phyloP scores from a whole-genome alignment of 1,140 invertebrate species.

The Scaptodrosophila lebanonensis region DNA sequence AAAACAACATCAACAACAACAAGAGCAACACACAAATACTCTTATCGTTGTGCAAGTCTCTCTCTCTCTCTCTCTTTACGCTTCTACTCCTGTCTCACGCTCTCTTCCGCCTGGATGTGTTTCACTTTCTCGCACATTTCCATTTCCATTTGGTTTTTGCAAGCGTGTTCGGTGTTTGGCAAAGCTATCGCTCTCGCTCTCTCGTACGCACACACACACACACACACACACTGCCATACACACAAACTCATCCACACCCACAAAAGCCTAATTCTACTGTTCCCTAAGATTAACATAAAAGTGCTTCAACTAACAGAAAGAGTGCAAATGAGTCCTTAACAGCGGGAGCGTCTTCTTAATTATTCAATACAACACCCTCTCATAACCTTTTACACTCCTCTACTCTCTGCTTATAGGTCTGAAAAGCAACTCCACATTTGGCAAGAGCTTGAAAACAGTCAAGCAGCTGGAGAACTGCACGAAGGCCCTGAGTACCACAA shows the following conservation, averaged over 20 bases:
- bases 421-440: conserved; percentile 64
- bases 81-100: conserved; percentile 7
- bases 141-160: too few species aligned
- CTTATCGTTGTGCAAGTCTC: conserved; percentile 11
- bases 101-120: conserved; percentile 11
- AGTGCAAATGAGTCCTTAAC: not conserved
- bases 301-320: too few species aligned
- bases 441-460: conserved; percentile 64
- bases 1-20: conserved; percentile 3
- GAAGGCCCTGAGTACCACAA: conserved; percentile 21
- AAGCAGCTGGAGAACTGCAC: not conserved
- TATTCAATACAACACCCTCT: too few species aligned
- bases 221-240: too few species aligned
- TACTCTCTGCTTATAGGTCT: conserved; percentile 45
- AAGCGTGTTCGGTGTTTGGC: too few species aligned
- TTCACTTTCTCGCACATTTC: too few species aligned
- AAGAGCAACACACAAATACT: conserved; percentile 7
- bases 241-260: too few species aligned
- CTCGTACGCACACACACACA: too few species aligned
- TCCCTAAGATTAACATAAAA: too few species aligned
- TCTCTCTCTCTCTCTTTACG: conserved; percentile 14
- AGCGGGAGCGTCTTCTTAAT: too few species aligned
- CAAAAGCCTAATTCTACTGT: too few species aligned
- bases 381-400: not conserved
- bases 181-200: too few species aligned